phyloP scores from a whole-genome alignment of 2,797 vertebrate genomes.

The Anomalospiza imberbis region DNA sequence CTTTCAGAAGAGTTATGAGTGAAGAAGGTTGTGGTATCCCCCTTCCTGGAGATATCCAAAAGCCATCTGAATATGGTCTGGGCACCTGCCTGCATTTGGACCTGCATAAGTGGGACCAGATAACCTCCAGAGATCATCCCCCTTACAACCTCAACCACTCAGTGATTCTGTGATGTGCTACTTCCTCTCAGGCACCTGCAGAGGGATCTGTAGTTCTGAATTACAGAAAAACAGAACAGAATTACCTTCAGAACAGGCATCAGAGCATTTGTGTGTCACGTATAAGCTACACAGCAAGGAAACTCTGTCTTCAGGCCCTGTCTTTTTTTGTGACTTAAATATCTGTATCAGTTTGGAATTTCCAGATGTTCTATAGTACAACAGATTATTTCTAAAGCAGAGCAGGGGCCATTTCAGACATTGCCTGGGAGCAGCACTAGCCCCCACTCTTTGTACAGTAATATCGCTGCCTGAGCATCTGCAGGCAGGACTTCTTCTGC shows the following conservation, averaged over 20 bases:
- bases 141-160: neutral
- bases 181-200: neutral
- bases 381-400: neutral
- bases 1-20: neutral
- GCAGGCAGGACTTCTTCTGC: neutral
- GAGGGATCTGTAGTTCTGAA: neutral
- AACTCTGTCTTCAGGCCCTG: neutral
- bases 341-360: neutral
- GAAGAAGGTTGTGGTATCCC: neutral
- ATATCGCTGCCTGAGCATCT: neutral
- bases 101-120: neutral
- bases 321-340: neutral
- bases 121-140: neutral
- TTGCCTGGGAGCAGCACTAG: neutral
- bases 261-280: neutral
- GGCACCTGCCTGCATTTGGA: neutral
- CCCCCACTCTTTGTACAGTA: neutral
- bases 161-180: neutral
- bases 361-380: neutral
- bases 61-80: neutral
- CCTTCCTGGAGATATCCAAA: neutral
- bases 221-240: neutral
- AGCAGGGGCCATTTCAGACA: neutral
- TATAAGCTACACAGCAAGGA: neutral
- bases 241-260: neutral